phyloP scores from a whole-genome alignment of 2,888 invertebrate species.

The Ditylenchus weischeri region DNA sequence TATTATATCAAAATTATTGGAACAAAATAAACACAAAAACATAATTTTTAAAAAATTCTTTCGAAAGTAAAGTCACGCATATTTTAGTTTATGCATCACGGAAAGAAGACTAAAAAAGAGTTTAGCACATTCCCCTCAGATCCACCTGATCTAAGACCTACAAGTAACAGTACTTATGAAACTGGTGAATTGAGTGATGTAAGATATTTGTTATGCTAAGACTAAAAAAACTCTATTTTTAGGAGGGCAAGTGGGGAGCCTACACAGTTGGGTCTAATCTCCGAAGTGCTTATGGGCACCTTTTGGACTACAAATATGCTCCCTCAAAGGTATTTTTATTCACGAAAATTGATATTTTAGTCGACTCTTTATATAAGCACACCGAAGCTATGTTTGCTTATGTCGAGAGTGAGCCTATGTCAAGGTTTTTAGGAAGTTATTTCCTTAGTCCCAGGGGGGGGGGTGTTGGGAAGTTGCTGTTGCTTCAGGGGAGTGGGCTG shows the following conservation, averaged over 20 bases:
- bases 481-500: too few relatives aligned
- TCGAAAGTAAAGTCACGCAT: background rate
- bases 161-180: conserved; percentile 1
- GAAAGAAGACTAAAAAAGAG: background rate
- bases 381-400: too few relatives aligned
- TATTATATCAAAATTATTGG: too few relatives aligned
- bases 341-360: too few relatives aligned
- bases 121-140: conserved; percentile 8
- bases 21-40: too few relatives aligned
- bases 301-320: conserved; percentile 65
- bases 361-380: too few relatives aligned
- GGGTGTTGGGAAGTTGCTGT: too few relatives aligned
- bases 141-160: background rate
- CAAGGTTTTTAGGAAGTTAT: too few relatives aligned
- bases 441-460: too few relatives aligned
- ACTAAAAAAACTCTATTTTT: background rate
- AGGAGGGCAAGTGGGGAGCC: conserved; percentile 9
- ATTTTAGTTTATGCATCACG: conserved; percentile 10
- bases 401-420: too few relatives aligned
- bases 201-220: background rate
- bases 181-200: conserved; percentile 4
- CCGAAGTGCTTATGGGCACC: background rate
- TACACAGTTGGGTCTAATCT: conserved; percentile 6
- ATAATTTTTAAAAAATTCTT: too few relatives aligned
- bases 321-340: conserved; percentile 57